These are phyloP conservation scores for Cosmopolites sordidus DNA, from an alignment of 2,888 invertebrate genomes.

Conservation along the genomic window DNA sequence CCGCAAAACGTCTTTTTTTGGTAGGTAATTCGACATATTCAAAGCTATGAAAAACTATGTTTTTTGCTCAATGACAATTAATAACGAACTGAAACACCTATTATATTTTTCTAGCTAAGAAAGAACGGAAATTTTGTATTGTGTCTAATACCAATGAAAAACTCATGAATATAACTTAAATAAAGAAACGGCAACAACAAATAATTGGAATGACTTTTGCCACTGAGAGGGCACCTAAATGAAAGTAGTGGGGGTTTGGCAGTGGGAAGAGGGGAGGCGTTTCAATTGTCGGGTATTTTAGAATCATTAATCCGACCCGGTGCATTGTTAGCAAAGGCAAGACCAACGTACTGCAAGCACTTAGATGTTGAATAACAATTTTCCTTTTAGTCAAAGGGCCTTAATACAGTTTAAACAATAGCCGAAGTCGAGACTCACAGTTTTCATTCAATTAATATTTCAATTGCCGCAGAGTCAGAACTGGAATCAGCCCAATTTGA, in stretches of 20 bases:
- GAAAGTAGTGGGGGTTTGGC: neutral
- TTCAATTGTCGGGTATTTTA: slow-evolving; percentile 3
- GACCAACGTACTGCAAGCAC: slow-evolving; percentile 31
- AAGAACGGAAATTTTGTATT: too few species aligned
- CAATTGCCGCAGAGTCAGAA: slow-evolving; percentile 39
- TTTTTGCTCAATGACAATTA: too few species aligned
- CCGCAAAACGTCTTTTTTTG: too few species aligned
- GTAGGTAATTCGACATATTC: too few species aligned
- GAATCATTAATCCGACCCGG: slow-evolving; percentile 27
- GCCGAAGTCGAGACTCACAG: slow-evolving; percentile 40
- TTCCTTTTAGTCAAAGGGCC: slow-evolving; percentile 34
- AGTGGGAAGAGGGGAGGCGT: neutral
- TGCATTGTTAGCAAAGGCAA: slow-evolving; percentile 26
- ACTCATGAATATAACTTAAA: too few species aligned
- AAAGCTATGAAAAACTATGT: too few species aligned
- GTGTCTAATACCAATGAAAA: too few species aligned
- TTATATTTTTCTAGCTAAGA: too few species aligned
- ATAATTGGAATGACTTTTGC: neutral
- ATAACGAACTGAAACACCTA: too few species aligned
- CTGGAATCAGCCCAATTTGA: slow-evolving; percentile 1
- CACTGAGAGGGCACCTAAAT: neutral
- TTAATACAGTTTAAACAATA: slow-evolving; percentile 40
- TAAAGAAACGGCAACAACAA: neutral
- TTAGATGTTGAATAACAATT: slow-evolving; percentile 38
- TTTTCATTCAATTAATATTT: slow-evolving; percentile 48